These are phyloP conservation scores for Chamaea fasciata DNA, from an alignment of 2,113 vertebrate species.

Conservation along the genomic window DNA sequence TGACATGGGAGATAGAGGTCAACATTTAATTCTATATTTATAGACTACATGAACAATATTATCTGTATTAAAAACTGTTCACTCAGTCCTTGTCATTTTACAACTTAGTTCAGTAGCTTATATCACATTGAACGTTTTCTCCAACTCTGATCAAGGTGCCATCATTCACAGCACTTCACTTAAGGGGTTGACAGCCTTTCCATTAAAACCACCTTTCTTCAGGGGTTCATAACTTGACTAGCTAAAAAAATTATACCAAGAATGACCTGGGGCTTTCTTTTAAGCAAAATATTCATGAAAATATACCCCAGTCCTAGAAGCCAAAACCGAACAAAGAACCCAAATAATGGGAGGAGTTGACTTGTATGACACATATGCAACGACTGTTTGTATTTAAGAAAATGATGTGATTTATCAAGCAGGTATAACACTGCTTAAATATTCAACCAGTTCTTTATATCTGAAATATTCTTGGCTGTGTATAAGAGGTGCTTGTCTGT, in stretches of 20 bases:
- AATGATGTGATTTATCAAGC: not conserved
- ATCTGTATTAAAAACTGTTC: slow-evolving; percentile 75
- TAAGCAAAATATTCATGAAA: not conserved
- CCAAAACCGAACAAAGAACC: not conserved
- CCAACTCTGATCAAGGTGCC: slow-evolving; percentile 30
- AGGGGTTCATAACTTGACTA: not conserved
- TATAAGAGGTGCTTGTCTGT: not conserved
- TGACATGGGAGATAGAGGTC: slow-evolving; percentile 75
- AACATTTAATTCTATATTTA: slow-evolving; percentile 81
- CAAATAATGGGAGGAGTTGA: not conserved
- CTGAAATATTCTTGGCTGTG: not conserved
- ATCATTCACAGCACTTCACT: slow-evolving; percentile 16
- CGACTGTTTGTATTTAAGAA: not conserved
- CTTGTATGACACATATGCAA: not conserved
- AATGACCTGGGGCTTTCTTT: not conserved
- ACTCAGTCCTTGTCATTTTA: slow-evolving; percentile 78
- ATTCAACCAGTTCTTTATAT: not conserved
- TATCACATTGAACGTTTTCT: not conserved
- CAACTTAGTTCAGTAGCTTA: slow-evolving; percentile 50
- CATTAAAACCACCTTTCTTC: not conserved
- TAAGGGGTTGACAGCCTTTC: not conserved
- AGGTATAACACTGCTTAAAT: not conserved
- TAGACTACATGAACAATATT: slow-evolving; percentile 73
- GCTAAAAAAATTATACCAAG: not conserved
- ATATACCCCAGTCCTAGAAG: not conserved